Percentiles rank a stretch among this genome's conserved stretches.
These are phyloP conservation scores for Solenopsis invicta DNA, from an alignment of 1,140 invertebrate species.

Conservation along the genomic window DNA sequence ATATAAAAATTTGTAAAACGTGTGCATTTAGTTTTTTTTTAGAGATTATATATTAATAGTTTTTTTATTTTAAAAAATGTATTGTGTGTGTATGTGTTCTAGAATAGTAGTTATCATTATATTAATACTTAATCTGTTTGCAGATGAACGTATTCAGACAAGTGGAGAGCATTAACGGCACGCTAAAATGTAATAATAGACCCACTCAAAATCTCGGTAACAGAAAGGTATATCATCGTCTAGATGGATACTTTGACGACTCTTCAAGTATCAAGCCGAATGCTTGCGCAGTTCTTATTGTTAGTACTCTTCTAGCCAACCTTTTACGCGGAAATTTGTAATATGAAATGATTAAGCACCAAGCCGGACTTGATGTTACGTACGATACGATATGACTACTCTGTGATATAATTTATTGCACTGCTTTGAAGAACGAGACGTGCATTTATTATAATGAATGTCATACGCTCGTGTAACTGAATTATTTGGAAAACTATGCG, in stretches of 20 bases:
- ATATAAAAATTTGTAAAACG: neutral
- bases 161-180: constrained; percentile 64
- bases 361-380: neutral
- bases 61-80: neutral
- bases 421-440: neutral
- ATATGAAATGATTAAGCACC: neutral
- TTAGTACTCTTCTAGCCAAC: constrained; percentile 47
- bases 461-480: neutral
- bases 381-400: neutral
- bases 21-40: neutral
- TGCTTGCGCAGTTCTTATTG: neutral
- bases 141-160: constrained; percentile 74
- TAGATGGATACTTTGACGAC: constrained; percentile 69
- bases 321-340: constrained; percentile 1
- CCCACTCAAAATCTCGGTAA: constrained; percentile 70
- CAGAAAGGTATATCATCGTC: constrained; percentile 77
- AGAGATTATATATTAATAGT: neutral
- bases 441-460: constrained; percentile 35
- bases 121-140: neutral
- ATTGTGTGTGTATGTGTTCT: no score
- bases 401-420: constrained; percentile 42
- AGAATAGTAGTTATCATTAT: neutral
- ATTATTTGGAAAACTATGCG: constrained; percentile 16
- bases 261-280: constrained; percentile 25
- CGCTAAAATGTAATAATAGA: constrained; percentile 74